A percentile compares a stretch with the other conserved stretches of the same genome.
Conservation (phyloP, 1,140 invertebrate genomes). For the Aphaenogaster rudis region DNA sequence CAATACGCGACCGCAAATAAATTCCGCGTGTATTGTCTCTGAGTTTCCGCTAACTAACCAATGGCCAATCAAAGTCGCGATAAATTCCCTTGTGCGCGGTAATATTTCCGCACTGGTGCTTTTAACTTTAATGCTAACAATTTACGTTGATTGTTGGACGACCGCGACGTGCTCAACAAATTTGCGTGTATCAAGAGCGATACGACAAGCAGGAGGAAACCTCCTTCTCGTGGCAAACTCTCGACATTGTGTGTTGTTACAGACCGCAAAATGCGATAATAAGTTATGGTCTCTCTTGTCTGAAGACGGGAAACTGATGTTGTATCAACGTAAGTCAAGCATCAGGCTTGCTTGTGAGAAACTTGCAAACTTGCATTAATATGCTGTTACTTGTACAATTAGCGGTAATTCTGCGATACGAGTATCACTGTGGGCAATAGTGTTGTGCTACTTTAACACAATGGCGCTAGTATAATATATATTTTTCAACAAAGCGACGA, state of each 20-base stretch:
- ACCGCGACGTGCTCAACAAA: constrained; percentile 36
- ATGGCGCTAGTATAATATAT: background rate
- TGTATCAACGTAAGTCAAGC: constrained; percentile 61
- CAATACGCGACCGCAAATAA: constrained; percentile 50
- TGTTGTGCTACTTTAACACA: background rate
- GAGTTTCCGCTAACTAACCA: constrained; percentile 46
- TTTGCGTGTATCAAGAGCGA: constrained; percentile 58
- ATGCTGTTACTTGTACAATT: constrained; percentile 52
- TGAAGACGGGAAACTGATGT: constrained; percentile 69
- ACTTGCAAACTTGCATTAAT: constrained; percentile 57
- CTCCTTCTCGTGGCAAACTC: constrained; percentile 41
- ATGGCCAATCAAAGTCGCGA: constrained; percentile 55
- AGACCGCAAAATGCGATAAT: constrained; percentile 73
- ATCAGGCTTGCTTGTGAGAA: constrained; percentile 47
- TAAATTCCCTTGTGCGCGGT: constrained; percentile 46
- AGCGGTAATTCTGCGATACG: constrained; percentile 30
- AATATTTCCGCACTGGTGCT: constrained; percentile 35
- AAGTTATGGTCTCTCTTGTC: constrained; percentile 68
- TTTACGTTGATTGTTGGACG: constrained; percentile 37
- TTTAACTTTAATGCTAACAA: constrained; percentile 50
- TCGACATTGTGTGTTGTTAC: constrained; percentile 52
- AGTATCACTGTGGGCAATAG: constrained; percentile 18
- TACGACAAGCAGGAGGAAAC: constrained; percentile 5
- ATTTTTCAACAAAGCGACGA: background rate
- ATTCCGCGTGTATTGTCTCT: constrained; percentile 39